Percentiles rank a stretch among this genome's conserved stretches.
These are phyloP conservation scores for Parapsyche elsis DNA, from an alignment of 1,140 invertebrate species.

Conservation along the genomic window DNA sequence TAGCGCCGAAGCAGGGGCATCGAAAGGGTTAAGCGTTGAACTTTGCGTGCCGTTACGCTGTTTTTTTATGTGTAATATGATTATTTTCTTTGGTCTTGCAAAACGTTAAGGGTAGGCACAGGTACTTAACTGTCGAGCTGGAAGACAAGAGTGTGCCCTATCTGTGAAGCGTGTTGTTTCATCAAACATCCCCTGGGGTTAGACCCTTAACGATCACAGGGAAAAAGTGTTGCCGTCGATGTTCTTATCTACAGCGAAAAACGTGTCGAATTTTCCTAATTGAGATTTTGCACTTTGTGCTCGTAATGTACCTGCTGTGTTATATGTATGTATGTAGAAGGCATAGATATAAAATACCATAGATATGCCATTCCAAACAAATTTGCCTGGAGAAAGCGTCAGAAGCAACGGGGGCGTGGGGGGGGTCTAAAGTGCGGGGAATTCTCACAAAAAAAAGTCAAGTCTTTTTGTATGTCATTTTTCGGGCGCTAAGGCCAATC, in stretches of 20 bases:
- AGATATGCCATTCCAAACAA: too few relatives aligned
- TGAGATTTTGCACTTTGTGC: neutral
- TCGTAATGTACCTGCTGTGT: too few relatives aligned
- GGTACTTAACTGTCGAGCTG: slow-evolving; percentile 28
- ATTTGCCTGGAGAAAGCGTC: too few relatives aligned
- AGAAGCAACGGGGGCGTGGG: too few relatives aligned
- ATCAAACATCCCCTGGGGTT: slow-evolving; percentile 36
- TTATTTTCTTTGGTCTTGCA: neutral
- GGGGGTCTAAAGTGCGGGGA: too few relatives aligned
- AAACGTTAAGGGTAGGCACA: neutral
- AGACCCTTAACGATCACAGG: neutral
- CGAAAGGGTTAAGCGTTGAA: neutral
- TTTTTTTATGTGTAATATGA: neutral
- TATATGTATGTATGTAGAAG: too few relatives aligned
- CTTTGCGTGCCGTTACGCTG: neutral
- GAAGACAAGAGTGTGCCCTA: slow-evolving; percentile 27
- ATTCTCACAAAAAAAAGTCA: too few relatives aligned
- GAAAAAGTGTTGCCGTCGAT: slow-evolving; percentile 7
- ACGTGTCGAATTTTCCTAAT: slow-evolving; percentile 22
- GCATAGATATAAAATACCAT: too few relatives aligned
- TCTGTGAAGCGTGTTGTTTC: slow-evolving; percentile 39
- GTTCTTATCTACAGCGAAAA: slow-evolving; percentile 21
- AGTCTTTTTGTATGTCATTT: too few relatives aligned
- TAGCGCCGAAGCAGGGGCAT: neutral
- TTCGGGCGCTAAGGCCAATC: too few relatives aligned